phyloP scores from a whole-genome alignment of 2,797 vertebrate species.

The Gymnopithys bicolor region DNA sequence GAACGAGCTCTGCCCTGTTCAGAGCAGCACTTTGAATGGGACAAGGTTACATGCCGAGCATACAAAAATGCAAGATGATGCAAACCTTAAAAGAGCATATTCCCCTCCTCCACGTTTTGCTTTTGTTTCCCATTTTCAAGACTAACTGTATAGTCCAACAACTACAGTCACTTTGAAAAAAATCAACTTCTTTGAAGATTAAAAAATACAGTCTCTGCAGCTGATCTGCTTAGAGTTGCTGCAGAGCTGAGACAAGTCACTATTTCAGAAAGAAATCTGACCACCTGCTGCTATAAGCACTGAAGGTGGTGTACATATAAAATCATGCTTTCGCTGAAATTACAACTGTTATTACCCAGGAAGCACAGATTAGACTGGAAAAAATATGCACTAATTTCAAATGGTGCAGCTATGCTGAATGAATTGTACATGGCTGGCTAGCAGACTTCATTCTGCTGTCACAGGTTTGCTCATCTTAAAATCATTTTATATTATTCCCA shows the following conservation, averaged over 20 bases:
- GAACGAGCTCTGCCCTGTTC: background rate
- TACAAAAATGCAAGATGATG: constrained; percentile 50
- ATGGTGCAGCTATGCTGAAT: background rate
- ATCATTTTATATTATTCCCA: background rate
- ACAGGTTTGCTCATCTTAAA: background rate
- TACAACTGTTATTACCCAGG: background rate
- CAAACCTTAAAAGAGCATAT: background rate
- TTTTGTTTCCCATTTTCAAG: constrained; percentile 1
- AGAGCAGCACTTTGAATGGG: constrained; percentile 23
- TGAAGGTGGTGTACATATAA: background rate
- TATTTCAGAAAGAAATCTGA: background rate
- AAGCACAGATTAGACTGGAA: background rate
- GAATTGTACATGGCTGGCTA: background rate
- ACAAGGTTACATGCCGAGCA: constrained; percentile 21
- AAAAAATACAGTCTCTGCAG: background rate
- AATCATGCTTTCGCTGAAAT: background rate
- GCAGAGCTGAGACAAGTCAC: background rate
- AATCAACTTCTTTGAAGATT: background rate
- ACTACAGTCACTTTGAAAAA: background rate
- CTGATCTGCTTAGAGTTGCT: background rate
- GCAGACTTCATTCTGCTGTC: background rate
- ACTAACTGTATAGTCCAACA: background rate
- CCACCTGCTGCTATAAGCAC: constrained; percentile 3
- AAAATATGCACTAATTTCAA: background rate
- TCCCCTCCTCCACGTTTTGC: background rate